Conservation (phyloP, 2,888 invertebrate genomes). For the Branchipolynoe longqiensis region DNA sequence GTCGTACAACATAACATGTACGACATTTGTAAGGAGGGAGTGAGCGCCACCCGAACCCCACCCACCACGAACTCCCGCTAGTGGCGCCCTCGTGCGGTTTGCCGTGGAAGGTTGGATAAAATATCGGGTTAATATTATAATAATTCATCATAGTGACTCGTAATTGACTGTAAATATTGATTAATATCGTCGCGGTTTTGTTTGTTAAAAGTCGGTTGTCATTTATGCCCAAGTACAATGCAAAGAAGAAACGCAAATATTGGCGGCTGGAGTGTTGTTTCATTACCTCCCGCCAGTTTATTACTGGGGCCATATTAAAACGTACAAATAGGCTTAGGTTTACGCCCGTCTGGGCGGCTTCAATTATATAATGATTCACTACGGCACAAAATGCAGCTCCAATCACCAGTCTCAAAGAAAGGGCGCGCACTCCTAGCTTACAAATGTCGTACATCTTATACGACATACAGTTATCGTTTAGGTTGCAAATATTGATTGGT, state of each 20-base stretch:
- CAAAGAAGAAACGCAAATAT: background rate
- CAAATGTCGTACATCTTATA: too few relatives aligned
- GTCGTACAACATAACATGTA: too few relatives aligned
- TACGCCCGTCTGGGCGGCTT: constrained; percentile 33
- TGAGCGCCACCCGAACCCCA: too few relatives aligned
- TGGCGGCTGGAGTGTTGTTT: constrained; percentile 6
- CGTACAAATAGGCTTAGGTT: background rate
- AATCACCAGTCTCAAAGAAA: background rate
- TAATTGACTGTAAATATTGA: constrained; percentile 42
- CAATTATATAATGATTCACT: background rate
- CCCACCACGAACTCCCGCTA: too few relatives aligned
- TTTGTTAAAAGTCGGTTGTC: background rate
- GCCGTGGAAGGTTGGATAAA: background rate
- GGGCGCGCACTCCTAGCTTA: too few relatives aligned
- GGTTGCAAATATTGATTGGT: too few relatives aligned
- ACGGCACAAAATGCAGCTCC: background rate
- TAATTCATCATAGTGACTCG: background rate
- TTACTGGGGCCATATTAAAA: constrained; percentile 7
- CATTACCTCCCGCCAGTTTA: background rate
- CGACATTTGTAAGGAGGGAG: too few relatives aligned
- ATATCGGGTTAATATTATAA: too few relatives aligned
- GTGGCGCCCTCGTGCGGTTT: too few relatives aligned
- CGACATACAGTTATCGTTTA: too few relatives aligned
- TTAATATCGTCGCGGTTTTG: background rate
- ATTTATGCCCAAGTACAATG: background rate